Percentiles rank a stretch among this genome's conserved stretches.
Conservation (phyloP, 1,140 invertebrate genomes). For the Scylla paramamosain region DNA sequence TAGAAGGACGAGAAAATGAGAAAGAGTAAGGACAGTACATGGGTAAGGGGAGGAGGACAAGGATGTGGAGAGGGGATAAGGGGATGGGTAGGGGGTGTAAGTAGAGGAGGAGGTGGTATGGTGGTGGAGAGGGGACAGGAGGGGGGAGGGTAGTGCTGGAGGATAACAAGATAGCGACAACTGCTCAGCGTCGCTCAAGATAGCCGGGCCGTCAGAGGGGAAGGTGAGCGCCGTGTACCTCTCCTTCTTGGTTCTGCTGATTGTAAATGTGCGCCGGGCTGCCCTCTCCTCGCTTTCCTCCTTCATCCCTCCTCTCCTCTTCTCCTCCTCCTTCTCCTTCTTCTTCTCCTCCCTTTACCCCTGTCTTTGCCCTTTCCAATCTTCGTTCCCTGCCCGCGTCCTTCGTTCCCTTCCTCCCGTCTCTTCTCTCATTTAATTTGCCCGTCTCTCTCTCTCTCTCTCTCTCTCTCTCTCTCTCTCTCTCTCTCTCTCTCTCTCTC, state of each 20-base stretch:
- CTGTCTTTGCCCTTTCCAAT: not conserved
- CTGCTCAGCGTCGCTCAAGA: conserved; percentile 18
- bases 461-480: too few species aligned
- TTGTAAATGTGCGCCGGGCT: not conserved
- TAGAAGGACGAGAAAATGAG: too few species aligned
- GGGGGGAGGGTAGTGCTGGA: not conserved
- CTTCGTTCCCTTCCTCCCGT: not conserved
- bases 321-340: not conserved
- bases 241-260: not conserved
- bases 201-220: not conserved
- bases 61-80: not conserved
- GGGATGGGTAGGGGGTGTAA: not conserved
- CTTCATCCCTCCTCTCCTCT: not conserved
- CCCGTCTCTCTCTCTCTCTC: too few species aligned
- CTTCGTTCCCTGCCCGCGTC: not conserved
- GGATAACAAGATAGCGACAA: conserved; percentile 7
- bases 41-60: not conserved
- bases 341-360: not conserved
- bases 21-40: not conserved
- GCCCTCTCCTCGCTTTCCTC: not conserved
- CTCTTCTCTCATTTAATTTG: not conserved
- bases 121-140: not conserved
- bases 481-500: not conserved
- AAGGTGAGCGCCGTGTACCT: not conserved
- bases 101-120: not conserved